A percentile compares a stretch with the other conserved stretches of the same genome.
Evolutionary conservation across 2,888 invertebrate genomes (phyloP).

Genomic region (Lottia gigantea): DNA sequence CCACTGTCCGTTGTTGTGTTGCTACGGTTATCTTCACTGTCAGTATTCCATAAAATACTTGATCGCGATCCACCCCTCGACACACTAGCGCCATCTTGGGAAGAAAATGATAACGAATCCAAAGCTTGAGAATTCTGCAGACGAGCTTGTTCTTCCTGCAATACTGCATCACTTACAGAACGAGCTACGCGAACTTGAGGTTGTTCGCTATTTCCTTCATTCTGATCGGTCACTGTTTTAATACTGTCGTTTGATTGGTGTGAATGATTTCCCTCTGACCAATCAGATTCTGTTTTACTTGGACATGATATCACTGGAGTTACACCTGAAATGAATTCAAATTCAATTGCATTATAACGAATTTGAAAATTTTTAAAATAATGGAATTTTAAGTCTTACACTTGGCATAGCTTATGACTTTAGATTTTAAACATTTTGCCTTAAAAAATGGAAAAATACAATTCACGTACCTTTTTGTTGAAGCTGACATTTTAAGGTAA

Average conservation of each 20-base stretch:
- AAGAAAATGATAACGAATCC: conserved; percentile 14
- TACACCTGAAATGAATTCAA: not conserved
- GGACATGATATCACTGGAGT: too few relatives aligned
- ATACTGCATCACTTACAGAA: not conserved
- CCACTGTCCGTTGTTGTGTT: conserved; percentile 27
- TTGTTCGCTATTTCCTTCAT: not conserved
- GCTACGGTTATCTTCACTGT: conserved; percentile 27
- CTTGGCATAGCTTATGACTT: too few relatives aligned
- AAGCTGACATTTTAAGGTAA: conserved; percentile 20
- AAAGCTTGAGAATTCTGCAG: conserved; percentile 3
- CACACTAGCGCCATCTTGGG: conserved; percentile 13
- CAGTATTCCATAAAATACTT: conserved; percentile 20
- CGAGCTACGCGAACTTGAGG: too few relatives aligned
- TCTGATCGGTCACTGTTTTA: not conserved
- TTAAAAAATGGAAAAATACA: too few relatives aligned
- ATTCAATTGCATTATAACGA: too few relatives aligned
- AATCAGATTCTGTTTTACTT: conserved; percentile 1
- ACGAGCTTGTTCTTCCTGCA: not conserved
- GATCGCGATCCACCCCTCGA: not conserved
- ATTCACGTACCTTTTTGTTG: conserved; percentile 22
- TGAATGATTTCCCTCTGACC: not conserved
- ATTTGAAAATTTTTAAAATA: too few relatives aligned
- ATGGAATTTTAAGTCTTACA: too few relatives aligned
- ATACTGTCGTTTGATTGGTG: not conserved
- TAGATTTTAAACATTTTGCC: too few relatives aligned